Percentiles rank a stretch among this genome's conserved stretches.
These are phyloP conservation scores for Lasioglossum calceatum DNA, from an alignment of 2,888 invertebrate genomes.

Conservation along the genomic window DNA sequence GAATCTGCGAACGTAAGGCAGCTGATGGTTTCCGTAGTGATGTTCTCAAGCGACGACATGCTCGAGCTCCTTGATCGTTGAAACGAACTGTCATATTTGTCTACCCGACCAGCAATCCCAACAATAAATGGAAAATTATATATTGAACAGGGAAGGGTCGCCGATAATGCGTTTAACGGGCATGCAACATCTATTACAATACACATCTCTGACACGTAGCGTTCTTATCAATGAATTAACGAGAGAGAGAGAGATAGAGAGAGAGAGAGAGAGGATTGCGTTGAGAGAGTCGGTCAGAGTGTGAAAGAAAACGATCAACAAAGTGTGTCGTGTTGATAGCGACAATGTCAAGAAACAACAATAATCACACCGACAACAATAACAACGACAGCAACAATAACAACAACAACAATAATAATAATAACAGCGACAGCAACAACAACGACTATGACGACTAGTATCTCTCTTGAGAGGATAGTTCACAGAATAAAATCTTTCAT, in stretches of 20 bases:
- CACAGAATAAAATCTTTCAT: conserved; percentile 55
- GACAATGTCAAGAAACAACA: conserved; percentile 48
- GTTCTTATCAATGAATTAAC: conserved; percentile 49
- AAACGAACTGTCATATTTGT: conserved; percentile 98
- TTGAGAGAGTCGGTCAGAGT: conserved; percentile 51
- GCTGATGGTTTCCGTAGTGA: conserved; percentile 97
- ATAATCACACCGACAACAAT: conserved; percentile 56
- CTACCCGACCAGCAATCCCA: conserved; percentile 91
- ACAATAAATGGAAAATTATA: conserved; percentile 74
- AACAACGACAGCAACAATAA: conserved; percentile 69
- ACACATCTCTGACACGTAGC: conserved; percentile 56
- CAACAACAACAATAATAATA: conserved; percentile 67
- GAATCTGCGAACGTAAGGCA: conserved; percentile 98
- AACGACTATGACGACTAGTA: conserved; percentile 74
- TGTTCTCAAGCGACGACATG: conserved; percentile 99
- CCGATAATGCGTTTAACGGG: conserved; percentile 14
- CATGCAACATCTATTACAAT: conserved; percentile 48
- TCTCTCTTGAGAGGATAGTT: conserved; percentile 55
- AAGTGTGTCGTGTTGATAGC: conserved; percentile 50
- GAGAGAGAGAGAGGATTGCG: conserved; percentile 17
- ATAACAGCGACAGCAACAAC: conserved; percentile 71
- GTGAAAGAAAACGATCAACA: conserved; percentile 27
- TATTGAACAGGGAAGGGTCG: conserved; percentile 36
- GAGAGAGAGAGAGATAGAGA: neutral
- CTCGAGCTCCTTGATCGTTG: conserved; percentile 98